Evolutionary conservation across 2,888 invertebrate genomes (phyloP), one percentile per base, ranked within the genome.

Genomic region (Temnothorax rugatulus): DNA sequence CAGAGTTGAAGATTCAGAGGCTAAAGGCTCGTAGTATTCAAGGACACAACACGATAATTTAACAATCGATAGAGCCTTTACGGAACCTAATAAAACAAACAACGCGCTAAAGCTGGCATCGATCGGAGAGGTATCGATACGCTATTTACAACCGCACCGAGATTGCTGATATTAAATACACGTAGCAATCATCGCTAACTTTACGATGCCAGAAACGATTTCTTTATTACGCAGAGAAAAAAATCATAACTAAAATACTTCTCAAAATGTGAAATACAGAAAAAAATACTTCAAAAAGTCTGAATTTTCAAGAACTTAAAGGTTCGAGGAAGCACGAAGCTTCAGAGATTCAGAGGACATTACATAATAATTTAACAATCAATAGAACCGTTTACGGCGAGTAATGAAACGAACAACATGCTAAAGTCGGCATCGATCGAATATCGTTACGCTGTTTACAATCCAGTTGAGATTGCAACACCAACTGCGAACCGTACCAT

Each of bases 31-130:
- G 21, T 21, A 34, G 13, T 21, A 47, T 59, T 81, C 71, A 81
- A 81, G 79, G 79, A 71, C 47, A 47, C 34, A 15, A 21, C 47
- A 59, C 38, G 21, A 81, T 81, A 69, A 69, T 81, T 81, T 59
- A 81, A 71, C 71, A 79, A 79, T 79, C 79, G 79, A 79, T 79
- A 69, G n/a, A 79, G 38, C 47, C 59, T 69, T 71, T 71, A 71
- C 59, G 38, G 71, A 71, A 47, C 57, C 69, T 79, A 79, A 81
- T 81, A 81, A 61, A 81, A 81, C 77, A 77, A 77, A 77, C 69
- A 69, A 69, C 59, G 71, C 57, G 59, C 69, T 79, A 69, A 77
- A 81, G 79, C 59, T 69, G 79, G 71, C 79, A 81, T 69, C 79
- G 79, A 81, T 81, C 79, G 59, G 18, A 44, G 13, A 59, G 47